Conservation (phyloP, 2,888 invertebrate species). For the Muscina levida region DNA sequence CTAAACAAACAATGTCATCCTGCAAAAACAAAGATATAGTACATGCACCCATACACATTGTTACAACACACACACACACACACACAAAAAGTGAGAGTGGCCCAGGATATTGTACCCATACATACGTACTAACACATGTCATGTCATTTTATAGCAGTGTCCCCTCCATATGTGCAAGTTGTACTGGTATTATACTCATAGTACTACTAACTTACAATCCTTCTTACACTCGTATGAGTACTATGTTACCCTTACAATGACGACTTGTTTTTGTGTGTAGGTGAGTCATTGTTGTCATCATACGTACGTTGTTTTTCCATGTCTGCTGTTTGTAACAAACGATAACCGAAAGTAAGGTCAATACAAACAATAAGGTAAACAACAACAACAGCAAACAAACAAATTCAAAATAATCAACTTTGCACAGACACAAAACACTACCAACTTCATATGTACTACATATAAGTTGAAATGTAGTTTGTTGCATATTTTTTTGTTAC, state of each 20-base stretch:
- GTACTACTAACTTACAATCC: too few relatives aligned
- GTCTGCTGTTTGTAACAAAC: slow-evolving; percentile 35
- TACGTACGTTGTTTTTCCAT: not conserved
- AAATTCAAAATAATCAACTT: slow-evolving; percentile 12
- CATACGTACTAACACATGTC: too few relatives aligned
- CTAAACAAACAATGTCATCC: slow-evolving; percentile 42
- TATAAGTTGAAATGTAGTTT: slow-evolving; percentile 23
- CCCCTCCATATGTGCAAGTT: too few relatives aligned
- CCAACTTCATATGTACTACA: too few relatives aligned
- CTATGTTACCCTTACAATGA: too few relatives aligned
- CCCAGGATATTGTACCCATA: too few relatives aligned
- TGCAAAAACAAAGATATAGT: slow-evolving; percentile 32
- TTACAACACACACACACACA: too few relatives aligned
- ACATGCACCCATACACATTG: not conserved
- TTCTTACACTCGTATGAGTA: too few relatives aligned
- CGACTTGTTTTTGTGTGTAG: not conserved
- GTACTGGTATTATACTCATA: too few relatives aligned
- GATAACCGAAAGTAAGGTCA: slow-evolving; percentile 28
- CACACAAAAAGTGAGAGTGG: too few relatives aligned
- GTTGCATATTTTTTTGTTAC: slow-evolving; percentile 29
- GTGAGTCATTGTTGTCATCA: slow-evolving; percentile 49
- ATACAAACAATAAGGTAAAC: slow-evolving; percentile 35
- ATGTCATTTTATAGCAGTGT: too few relatives aligned
- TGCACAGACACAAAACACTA: not conserved
- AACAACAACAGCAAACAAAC: slow-evolving; percentile 9